Base-by-base conservation (phyloP, 2,113 vertebrate species). In the Benitochromis conjunctus region DNA sequence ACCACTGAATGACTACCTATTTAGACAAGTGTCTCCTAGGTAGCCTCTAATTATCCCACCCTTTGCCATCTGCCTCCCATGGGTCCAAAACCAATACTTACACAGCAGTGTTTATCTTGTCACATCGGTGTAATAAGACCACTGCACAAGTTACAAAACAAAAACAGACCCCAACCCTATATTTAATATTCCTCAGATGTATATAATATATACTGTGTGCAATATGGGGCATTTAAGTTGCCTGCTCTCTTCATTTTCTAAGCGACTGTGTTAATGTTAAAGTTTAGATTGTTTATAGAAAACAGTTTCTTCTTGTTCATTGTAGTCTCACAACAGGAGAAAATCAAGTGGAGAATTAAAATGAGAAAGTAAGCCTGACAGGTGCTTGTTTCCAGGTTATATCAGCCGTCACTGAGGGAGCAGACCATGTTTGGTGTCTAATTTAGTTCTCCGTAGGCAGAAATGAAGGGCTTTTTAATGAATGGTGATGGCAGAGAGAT, bases 311-410 rank as follows among this genome's bases (percentile, higher is more conserved):
- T 16, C 51, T 86, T 69, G 86, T 85, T 90, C 62, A 19, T 10
- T 58, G 83, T 83, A 60, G 54, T 24, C 48, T 16, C 21, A 7
- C 56, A 53, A 69, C n/a, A 48, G 78, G 87, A 31, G 54, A 80
- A 24, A 74, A 71, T 66, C 81, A 79, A 36, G 34, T 79, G 58
- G 54, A 81, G 84, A 91, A 92, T 92, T 82, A 74, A 89, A 94
- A 79, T 71, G 2, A 56, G 82, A 83, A 91, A 93, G 91, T 18
- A 71, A 85, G 84, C 14, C 83, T 80, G 93, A 94, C 88, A 87
- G 93, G 88, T 93, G 91, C 89, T 93, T 83, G 86, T 94, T 92
- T 91, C 91, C 80, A 48, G 76, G 85, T 91, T 90, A 92, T 80
- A 88, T 88, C 86, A 64, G 24, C 94, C 90, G 88, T 91, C 94